Percentiles rank a stretch among this genome's conserved stretches.
Evolutionary conservation across 2,888 invertebrate species (phyloP).

Genomic region (Smittia aterrima): DNA sequence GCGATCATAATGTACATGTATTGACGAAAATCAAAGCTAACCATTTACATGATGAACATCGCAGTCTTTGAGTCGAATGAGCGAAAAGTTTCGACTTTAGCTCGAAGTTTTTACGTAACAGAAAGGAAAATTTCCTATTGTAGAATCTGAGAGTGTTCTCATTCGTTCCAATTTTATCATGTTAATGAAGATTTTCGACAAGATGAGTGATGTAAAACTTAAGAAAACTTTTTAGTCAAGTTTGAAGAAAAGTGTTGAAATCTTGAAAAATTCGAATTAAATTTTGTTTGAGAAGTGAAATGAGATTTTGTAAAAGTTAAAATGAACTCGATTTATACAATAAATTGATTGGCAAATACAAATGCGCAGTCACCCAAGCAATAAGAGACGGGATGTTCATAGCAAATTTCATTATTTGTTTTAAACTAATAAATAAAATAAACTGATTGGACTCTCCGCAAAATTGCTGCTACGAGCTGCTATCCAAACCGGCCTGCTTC

Average conservation of each 20-base stretch:
- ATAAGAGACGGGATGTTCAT: background rate
- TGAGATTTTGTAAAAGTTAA: too few relatives aligned
- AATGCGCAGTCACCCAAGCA: background rate
- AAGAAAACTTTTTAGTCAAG: too few relatives aligned
- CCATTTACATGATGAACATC: slow-evolving; percentile 17
- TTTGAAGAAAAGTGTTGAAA: too few relatives aligned
- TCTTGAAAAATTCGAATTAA: too few relatives aligned
- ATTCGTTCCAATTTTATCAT: background rate
- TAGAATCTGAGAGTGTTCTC: background rate
- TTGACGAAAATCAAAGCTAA: background rate
- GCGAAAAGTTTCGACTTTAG: too few relatives aligned
- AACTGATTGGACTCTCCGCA: slow-evolving; percentile 16
- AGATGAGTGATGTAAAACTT: too few relatives aligned
- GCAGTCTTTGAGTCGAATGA: background rate
- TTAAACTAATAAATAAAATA: slow-evolving; percentile 38
- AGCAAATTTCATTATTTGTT: slow-evolving; percentile 13
- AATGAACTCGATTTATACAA: too few relatives aligned
- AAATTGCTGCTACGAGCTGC: background rate
- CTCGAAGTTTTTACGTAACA: too few relatives aligned
- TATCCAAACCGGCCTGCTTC: background rate
- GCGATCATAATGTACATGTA: background rate
- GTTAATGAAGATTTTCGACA: slow-evolving; percentile 2
- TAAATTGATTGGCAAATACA: too few relatives aligned
- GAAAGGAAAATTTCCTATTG: too few relatives aligned
- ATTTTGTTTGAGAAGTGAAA: too few relatives aligned